These are phyloP conservation scores for Lathronympha strigana DNA, from an alignment of 2,888 invertebrate genomes.

Conservation along the genomic window DNA sequence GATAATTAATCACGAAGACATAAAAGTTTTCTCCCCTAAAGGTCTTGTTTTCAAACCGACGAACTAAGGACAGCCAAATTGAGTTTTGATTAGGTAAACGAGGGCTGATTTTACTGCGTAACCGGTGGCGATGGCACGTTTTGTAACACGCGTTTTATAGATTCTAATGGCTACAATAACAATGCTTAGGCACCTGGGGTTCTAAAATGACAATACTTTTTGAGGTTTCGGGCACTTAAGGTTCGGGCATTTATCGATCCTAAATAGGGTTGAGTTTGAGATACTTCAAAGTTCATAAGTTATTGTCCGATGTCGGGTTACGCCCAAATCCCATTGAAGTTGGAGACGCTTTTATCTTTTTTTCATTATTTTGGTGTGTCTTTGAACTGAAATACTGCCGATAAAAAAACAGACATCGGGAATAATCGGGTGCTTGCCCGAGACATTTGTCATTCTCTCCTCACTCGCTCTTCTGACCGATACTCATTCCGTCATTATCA, in stretches of 20 bases:
- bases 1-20: conserved; percentile 62
- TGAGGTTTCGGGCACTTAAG: neutral
- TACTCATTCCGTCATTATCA: too few species aligned
- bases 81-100: conserved; percentile 63
- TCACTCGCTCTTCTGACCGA: too few species aligned
- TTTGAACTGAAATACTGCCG: too few species aligned
- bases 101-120: conserved; percentile 50
- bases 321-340: too few species aligned
- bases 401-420: too few species aligned
- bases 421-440: too few species aligned
- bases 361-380: too few species aligned
- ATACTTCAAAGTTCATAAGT: too few species aligned
- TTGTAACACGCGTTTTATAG: conserved; percentile 49
- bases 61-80: conserved; percentile 64
- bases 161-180: conserved; percentile 25
- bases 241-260: neutral
- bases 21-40: conserved; percentile 60
- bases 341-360: too few species aligned
- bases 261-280: too few species aligned
- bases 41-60: conserved; percentile 60
- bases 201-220: neutral
- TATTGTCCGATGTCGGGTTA: too few species aligned
- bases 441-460: too few species aligned
- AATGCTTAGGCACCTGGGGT: neutral
- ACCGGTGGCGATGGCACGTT: conserved; percentile 56